These are phyloP conservation scores for Elaeidobius kamerunicus DNA, from an alignment of 2,888 invertebrate species.

Conservation along the genomic window DNA sequence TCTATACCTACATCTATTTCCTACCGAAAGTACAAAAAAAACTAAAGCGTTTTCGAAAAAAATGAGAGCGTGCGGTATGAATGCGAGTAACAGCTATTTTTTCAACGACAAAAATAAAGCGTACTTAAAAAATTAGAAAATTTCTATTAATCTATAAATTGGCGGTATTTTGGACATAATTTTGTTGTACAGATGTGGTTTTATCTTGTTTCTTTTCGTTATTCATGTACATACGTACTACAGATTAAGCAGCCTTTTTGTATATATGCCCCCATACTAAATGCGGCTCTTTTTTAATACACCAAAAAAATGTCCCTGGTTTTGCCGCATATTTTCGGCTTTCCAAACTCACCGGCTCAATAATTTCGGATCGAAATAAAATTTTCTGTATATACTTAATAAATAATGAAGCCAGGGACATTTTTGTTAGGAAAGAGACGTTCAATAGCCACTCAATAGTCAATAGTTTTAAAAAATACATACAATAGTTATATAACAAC, in stretches of 20 bases:
- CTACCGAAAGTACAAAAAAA: conserved; percentile 37
- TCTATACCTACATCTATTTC: too few relatives aligned
- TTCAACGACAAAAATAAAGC: conserved; percentile 27
- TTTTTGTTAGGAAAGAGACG: conserved; percentile 29
- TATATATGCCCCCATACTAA: conserved; percentile 26
- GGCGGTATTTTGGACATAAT: conserved; percentile 20
- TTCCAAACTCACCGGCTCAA: not conserved
- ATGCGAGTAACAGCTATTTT: conserved; percentile 34
- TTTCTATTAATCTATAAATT: conserved; percentile 21
- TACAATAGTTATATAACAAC: conserved; percentile 44
- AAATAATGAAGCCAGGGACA: conserved; percentile 25
- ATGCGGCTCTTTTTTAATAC: not conserved
- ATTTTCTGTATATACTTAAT: conserved; percentile 21
- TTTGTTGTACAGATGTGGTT: conserved; percentile 32
- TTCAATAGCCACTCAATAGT: conserved; percentile 43
- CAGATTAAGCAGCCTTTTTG: conserved; percentile 30
- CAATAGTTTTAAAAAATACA: conserved; percentile 45
- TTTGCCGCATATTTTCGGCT: conserved; percentile 6
- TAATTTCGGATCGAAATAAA: not conserved
- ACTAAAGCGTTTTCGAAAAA: conserved; percentile 32
- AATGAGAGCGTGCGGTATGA: conserved; percentile 32
- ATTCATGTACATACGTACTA: conserved; percentile 28
- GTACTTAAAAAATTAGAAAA: conserved; percentile 27
- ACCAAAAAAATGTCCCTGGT: not conserved
- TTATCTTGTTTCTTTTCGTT: conserved; percentile 28